Evolutionary conservation across 2,113 vertebrate species (phyloP), one percentile per base, ranked within the genome.

Genomic region (Anolis sagrei): DNA sequence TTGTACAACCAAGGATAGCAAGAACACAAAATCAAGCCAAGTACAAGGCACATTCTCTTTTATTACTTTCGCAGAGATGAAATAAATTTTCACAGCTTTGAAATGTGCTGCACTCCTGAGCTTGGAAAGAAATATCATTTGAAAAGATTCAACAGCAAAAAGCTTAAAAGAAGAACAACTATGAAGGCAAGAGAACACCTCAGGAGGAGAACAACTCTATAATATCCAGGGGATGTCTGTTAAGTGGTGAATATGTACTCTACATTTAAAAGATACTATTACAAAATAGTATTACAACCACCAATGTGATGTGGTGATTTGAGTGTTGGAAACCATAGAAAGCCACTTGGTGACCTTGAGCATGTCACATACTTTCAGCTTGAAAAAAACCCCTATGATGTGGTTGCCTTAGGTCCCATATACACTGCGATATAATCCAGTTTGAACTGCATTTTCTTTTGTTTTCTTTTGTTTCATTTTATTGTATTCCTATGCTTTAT

Each of bases 11-110:
- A 51, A 69, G 66, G 44, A 2, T 48, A 54, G 58, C 68, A 54
- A 49, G 44, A 72, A 66, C 48, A 54, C 32, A 70, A 72, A 72
- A 58, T 32, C 49, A 73, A 73, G 13, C 69, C 9, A 16, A 61
- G 81, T 21, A 75, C 72, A 74, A 83, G 34, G 81, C 54, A n/a
- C 54, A 21, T 11, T 61, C 39, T 49, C 23, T 79, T 64, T 39
- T 39, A 25, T 44, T 82, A 61, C 51, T n/a, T 83, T 74, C 23
- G 51, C 34, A 83, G 70, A 44, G 25, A 74, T 62, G 34, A 74
- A 83, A 74, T 44, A 39, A 51, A n/a, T 83, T 74, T 83, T 83
- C 34, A 74, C 81, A 75, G 25, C 69, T 83, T 83, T 82, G 80
- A 82, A 62, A 75, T 82, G 69, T 58, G 49, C 32, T 58, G 51